Percentiles rank a stretch among this genome's conserved stretches.
Evolutionary conservation across 2,888 invertebrate genomes (phyloP).

Genomic region (Xestia xanthographa): DNA sequence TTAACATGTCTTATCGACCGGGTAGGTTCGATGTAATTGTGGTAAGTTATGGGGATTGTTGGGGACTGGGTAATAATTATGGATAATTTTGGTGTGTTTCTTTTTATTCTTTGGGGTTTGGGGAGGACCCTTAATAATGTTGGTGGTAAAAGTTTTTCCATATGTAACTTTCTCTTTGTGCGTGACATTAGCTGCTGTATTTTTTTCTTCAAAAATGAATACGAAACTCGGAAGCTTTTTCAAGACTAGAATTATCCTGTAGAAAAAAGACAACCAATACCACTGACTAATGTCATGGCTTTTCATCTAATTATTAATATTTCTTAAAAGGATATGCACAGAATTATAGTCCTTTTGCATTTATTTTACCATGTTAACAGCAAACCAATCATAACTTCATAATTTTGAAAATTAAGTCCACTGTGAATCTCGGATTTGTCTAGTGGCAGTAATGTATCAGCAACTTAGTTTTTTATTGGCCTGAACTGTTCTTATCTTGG

Average conservation of each 20-base stretch:
- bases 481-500: too few relatives aligned
- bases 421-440: background rate
- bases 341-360: background rate
- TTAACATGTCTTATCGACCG: slow-evolving; percentile 70
- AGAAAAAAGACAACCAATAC: background rate
- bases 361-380: background rate
- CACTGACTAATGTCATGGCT: too few relatives aligned
- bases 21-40: slow-evolving; percentile 38
- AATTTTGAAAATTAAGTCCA: background rate
- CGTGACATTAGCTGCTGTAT: background rate
- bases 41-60: slow-evolving; percentile 13
- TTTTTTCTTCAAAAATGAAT: background rate
- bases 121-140: background rate
- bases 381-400: background rate
- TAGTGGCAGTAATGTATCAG: background rate
- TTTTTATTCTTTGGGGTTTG: background rate
- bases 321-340: background rate
- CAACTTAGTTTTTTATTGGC: background rate
- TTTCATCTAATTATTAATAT: background rate
- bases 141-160: slow-evolving; percentile 5
- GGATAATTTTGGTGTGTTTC: slow-evolving; percentile 24
- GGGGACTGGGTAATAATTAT: slow-evolving; percentile 32
- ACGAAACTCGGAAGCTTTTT: background rate
- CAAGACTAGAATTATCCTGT: background rate
- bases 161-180: background rate